Evolutionary conservation across 1,140 invertebrate species (phyloP).

Genomic region (Calosoma granatense): DNA sequence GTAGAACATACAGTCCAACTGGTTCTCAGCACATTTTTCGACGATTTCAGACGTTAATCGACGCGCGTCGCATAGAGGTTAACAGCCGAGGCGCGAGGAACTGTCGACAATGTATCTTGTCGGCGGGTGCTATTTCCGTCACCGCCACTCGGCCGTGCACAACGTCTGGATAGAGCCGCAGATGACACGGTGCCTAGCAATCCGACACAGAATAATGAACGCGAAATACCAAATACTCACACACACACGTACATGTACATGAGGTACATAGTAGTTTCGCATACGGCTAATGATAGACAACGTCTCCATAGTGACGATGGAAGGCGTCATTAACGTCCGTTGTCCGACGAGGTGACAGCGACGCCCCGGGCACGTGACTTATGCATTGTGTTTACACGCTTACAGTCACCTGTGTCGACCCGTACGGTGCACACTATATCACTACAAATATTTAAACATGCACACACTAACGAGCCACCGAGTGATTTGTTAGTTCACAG

Average conservation of each 20-base stretch:
- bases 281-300: background rate
- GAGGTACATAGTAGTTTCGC: background rate
- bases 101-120: background rate
- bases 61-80: background rate
- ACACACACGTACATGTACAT: background rate
- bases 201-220: too few relatives aligned
- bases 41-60: background rate
- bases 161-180: too few relatives aligned
- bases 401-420: background rate
- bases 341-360: conserved; percentile 3
- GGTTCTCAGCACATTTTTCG: background rate
- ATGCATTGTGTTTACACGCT: conserved; percentile 12
- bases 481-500: conserved; percentile 15
- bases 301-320: too few relatives aligned
- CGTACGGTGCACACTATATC: conserved; percentile 10
- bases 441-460: conserved; percentile 14
- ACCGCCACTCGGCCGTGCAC: background rate
- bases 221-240: background rate
- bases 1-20: background rate
- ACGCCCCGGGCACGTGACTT: background rate
- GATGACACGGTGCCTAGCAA: too few relatives aligned
- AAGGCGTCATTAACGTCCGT: too few relatives aligned
- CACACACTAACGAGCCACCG: conserved; percentile 11
- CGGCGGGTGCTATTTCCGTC: background rate
- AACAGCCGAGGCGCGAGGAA: background rate